phyloP scores from a whole-genome alignment of 2,113 vertebrate species.

The Clinocottus analis region DNA sequence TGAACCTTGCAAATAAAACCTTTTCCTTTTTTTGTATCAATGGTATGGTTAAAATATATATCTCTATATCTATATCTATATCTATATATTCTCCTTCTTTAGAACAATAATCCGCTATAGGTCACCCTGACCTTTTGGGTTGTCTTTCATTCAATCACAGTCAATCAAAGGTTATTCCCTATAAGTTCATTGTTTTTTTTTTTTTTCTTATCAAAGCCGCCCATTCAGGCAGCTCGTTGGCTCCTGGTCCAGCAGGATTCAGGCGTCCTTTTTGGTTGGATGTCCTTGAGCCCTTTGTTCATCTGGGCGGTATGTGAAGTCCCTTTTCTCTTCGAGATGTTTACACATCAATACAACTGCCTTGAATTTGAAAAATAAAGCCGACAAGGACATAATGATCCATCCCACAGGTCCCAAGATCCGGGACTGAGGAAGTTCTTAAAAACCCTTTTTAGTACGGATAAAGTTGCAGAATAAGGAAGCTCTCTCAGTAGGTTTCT shows the following conservation, averaged over 20 bases:
- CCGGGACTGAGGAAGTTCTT: slow-evolving; percentile 64
- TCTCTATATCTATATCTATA: too few relatives aligned
- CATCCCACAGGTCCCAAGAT: slow-evolving; percentile 71
- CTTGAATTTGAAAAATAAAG: slow-evolving; percentile 76
- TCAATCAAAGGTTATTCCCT: slow-evolving; percentile 72
- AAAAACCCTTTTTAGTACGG: slow-evolving; percentile 57
- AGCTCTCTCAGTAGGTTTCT: slow-evolving; percentile 66
- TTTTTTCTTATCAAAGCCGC: slow-evolving; percentile 71
- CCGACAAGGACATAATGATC: slow-evolving; percentile 81
- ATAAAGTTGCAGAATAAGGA: slow-evolving; percentile 63
- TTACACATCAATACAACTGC: slow-evolving; percentile 81
- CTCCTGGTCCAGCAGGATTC: slow-evolving; percentile 69
- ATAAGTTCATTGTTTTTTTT: slow-evolving; percentile 68
- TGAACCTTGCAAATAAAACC: neutral
- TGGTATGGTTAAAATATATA: slow-evolving; percentile 29
- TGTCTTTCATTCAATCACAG: slow-evolving; percentile 61
- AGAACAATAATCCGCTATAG: slow-evolving; percentile 24
- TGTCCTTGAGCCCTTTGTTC: slow-evolving; percentile 80
- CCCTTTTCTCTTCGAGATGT: slow-evolving; percentile 76
- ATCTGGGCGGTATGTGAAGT: slow-evolving; percentile 72
- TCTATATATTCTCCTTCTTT: too few relatives aligned
- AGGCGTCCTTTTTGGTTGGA: slow-evolving; percentile 67
- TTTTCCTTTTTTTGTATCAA: slow-evolving; percentile 1
- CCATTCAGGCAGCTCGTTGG: slow-evolving; percentile 53
- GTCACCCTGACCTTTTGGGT: slow-evolving; percentile 63